Evolutionary conservation across 2,888 invertebrate species (phyloP), one percentile per base, ranked within the genome.

Genomic region (Chirona hameri): DNA sequence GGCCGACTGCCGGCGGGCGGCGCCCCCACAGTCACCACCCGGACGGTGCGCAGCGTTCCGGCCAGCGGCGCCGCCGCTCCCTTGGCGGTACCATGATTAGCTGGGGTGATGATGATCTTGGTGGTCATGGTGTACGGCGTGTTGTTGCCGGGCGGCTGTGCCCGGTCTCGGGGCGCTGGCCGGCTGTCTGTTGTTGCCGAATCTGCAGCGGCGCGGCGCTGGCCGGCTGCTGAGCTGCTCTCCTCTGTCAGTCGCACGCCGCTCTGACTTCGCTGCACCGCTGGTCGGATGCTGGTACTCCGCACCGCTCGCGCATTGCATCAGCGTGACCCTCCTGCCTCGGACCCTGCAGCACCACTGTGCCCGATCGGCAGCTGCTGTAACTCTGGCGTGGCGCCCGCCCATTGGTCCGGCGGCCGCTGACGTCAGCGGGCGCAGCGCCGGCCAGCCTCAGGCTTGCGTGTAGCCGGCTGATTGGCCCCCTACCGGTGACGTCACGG

Each of bases 41-140:
- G 31, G 0, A 76, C 76, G 1, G 76, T 76, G 29, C 39, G 10
- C 5, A 39, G 39, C 18, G 29, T 21, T 0, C 76, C 76, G 15
- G 15, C 39, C 39, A 76, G 76, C 29, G 29, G 14, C 10, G 27
- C 7, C 48, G 29, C 15, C n/a, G n/a, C n/a, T n/a, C n/a, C n/a
- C 29, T 69, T 69, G 14, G n/a, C 2, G 15, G 14, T 29, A 3
- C 76, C 76, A 39, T 76, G 76, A 10, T 52, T 79, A 0, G 48
- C 79, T 5, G 79, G 79, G 0, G 79, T 79, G 79, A 79, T 79
- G 52, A 79, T 52, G 15, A 79, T 52, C 18, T 79, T 79, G 0
- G 79, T 79, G 4, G 79, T 79, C 79, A 79, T 79, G 27, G 27
- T n/a, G n/a, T n/a, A n/a, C n/a, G n/a, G n/a, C n/a, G n/a, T n/a